Percentiles rank a stretch among this genome's conserved stretches.
Evolutionary conservation across 1,140 invertebrate genomes (phyloP).

Genomic region (Drosophila mojavensis): DNA sequence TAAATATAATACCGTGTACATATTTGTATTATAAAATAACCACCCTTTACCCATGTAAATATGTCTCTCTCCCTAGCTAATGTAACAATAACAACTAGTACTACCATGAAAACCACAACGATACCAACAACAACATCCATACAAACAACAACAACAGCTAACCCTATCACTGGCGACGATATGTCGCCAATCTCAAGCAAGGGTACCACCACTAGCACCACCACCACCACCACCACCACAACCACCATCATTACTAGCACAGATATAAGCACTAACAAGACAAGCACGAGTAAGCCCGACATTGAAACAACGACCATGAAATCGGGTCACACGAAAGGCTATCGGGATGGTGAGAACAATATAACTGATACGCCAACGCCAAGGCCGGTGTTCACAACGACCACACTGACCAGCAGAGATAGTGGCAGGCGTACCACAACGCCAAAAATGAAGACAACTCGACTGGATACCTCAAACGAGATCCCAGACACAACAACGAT

Average conservation of each 20-base stretch:
- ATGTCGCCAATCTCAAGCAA: slow-evolving; percentile 48
- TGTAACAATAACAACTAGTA: slow-evolving; percentile 82
- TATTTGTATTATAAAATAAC: slow-evolving; percentile 71
- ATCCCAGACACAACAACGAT: slow-evolving; percentile 64
- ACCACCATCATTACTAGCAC: slow-evolving; percentile 68
- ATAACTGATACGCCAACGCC: slow-evolving; percentile 73
- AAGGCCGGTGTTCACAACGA: slow-evolving; percentile 56
- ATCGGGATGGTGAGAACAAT: slow-evolving; percentile 82
- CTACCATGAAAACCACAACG: slow-evolving; percentile 72
- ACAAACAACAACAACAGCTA: slow-evolving; percentile 61
- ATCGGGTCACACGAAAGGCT: slow-evolving; percentile 71
- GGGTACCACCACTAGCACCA: slow-evolving; percentile 42
- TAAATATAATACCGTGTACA: slow-evolving; percentile 70
- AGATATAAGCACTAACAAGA: slow-evolving; percentile 70
- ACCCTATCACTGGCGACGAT: slow-evolving; percentile 63
- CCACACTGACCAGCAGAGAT: slow-evolving; percentile 51
- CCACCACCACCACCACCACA: slow-evolving; percentile 50
- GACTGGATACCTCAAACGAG: slow-evolving; percentile 78
- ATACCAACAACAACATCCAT: slow-evolving; percentile 63
- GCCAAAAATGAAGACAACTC: slow-evolving; percentile 79
- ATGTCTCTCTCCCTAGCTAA: slow-evolving; percentile 79
- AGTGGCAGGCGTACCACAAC: slow-evolving; percentile 62
- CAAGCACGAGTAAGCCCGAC: slow-evolving; percentile 57
- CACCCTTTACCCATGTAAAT: slow-evolving; percentile 80
- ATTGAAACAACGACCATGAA: slow-evolving; percentile 68